phyloP scores from a whole-genome alignment of 2,113 vertebrate species.

The Hassar affinis region DNA sequence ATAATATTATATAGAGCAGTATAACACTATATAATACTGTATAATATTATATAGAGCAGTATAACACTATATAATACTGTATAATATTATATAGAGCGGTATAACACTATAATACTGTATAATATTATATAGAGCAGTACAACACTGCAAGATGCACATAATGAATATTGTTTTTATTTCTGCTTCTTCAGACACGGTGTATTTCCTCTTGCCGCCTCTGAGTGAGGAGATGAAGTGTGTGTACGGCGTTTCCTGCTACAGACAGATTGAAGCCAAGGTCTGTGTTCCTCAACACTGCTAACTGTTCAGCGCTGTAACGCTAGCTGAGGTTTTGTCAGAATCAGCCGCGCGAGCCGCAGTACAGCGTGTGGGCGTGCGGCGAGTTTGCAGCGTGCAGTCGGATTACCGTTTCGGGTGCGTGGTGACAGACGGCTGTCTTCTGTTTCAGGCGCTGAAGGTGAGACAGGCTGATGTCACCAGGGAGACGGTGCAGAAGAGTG shows the following conservation, averaged over 20 bases:
- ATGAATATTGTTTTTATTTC: background rate
- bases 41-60: too few species aligned
- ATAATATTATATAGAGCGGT: too few species aligned
- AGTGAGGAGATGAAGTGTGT: constrained; percentile 82
- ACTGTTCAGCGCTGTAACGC: background rate
- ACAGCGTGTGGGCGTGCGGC: background rate
- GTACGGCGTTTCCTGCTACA: constrained; percentile 94
- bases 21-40: too few species aligned
- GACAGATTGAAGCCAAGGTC: constrained; percentile 98
- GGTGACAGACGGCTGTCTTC: background rate
- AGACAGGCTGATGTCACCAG: constrained; percentile 93
- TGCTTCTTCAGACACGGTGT: constrained; percentile 83
- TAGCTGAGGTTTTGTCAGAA: too few species aligned
- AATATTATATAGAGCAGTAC: too few species aligned
- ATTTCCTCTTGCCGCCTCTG: constrained; percentile 91
- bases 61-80: too few species aligned
- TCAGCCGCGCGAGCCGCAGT: background rate
- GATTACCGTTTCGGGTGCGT: background rate
- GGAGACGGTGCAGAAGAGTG: constrained; percentile 98
- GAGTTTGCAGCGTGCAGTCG: background rate
- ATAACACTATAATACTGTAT: too few species aligned
- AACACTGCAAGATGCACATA: too few species aligned
- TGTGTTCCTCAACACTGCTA: background rate
- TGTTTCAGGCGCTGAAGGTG: constrained; percentile 85
- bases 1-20: too few species aligned